phyloP scores from a whole-genome alignment of 1,140 invertebrate genomes.

The Thalassaphorura encarpata region DNA sequence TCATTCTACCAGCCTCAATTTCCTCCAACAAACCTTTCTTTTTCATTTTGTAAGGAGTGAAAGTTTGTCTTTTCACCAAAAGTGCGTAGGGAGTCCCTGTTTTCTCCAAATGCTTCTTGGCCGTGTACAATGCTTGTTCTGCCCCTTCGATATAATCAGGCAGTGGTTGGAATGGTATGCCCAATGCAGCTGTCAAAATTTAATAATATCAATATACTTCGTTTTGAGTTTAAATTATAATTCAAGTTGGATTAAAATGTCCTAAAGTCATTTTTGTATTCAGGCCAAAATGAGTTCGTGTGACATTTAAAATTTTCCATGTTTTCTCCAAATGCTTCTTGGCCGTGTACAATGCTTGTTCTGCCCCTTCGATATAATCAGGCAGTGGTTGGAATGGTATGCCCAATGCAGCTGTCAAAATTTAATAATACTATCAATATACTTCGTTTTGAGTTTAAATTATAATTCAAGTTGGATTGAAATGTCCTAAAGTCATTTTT shows the following conservation, averaged over 20 bases:
- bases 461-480: too few species aligned
- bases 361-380: constrained; percentile 40
- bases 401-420: constrained; percentile 41
- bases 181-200: constrained; percentile 38
- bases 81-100: constrained; percentile 40
- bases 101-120: constrained; percentile 40
- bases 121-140: constrained; percentile 38
- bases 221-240: too few species aligned
- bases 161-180: constrained; percentile 41
- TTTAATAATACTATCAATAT: too few species aligned
- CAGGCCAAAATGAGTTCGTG: background rate
- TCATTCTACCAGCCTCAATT: constrained; percentile 27
- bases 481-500: too few species aligned
- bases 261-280: background rate
- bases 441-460: too few species aligned
- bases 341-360: constrained; percentile 38
- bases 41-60: constrained; percentile 39
- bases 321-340: constrained; percentile 39
- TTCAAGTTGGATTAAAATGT: background rate
- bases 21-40: constrained; percentile 24
- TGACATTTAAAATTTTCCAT: too few species aligned
- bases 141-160: constrained; percentile 41
- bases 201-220: too few species aligned
- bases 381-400: constrained; percentile 42
- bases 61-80: constrained; percentile 41